Evolutionary conservation across 1,140 invertebrate genomes (phyloP).

Genomic region (Oedothorax gibbosus): DNA sequence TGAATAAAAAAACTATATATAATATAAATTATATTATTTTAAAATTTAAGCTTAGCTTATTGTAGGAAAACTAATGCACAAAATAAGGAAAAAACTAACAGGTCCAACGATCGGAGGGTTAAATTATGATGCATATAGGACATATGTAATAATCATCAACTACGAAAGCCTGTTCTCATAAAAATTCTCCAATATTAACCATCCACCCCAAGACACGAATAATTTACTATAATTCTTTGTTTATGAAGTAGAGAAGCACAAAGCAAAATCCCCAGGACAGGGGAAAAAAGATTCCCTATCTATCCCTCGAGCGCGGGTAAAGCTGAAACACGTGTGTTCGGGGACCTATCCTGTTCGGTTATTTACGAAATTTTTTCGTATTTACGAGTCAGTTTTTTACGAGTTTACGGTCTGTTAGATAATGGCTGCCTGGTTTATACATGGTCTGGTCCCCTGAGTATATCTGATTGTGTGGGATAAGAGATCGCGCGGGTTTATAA

Average conservation of each 20-base stretch:
- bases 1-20: no score
- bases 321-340: not conserved
- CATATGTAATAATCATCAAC: no score
- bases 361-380: conserved; percentile 1
- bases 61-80: no score
- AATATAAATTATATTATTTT: no score
- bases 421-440: conserved; percentile 9
- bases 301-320: conserved; percentile 5
- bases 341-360: not conserved
- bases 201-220: conserved; percentile 5
- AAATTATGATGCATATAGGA: no score
- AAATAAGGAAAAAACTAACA: no score
- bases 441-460: not conserved
- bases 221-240: conserved; percentile 47
- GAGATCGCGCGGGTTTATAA: no score
- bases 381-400: not conserved
- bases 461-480: no score
- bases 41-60: no score
- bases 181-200: conserved; percentile 20
- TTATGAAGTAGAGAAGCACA: conserved; percentile 6
- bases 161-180: no score
- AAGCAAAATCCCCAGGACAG: not conserved
- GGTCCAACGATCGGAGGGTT: no score
- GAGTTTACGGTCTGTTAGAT: not conserved
- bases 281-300: not conserved